Base-by-base conservation (phyloP, 1,140 invertebrate genomes). In the Atta colombica region DNA sequence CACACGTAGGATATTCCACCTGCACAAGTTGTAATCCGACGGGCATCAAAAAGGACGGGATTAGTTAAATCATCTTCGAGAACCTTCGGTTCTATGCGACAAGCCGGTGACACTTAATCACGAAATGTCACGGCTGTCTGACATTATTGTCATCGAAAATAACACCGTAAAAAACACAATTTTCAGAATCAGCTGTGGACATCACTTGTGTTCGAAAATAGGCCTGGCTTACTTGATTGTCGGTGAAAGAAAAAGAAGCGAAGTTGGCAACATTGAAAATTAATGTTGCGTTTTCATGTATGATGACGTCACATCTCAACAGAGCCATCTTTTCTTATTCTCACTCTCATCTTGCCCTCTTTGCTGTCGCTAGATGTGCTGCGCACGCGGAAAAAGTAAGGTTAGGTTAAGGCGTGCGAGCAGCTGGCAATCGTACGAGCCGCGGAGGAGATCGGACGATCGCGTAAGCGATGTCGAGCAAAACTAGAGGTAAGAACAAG, bases 381-480 rank as follows among this genome's bases (percentile, higher is more conserved):
- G 31, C 28, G 80, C 80, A 84, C 71, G 80, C 51, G 55, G 69
- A 63, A 31, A 84, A 61, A 74, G 69, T 58, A 18, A 84, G 80
- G 80, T 84, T 84, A 74, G 18, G 75, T 78, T 78, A 63, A 49
- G 35, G 31, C n/a, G 77, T 53, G n/a, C 51, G 49, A 80, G 4
- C 31, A 77, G 35, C 74, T 77, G 58, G 58, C 7, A 12, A 60
- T 18, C 8, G n/a, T 75, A 39, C 31, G 18, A 31, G 53, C 14
- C 18, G 31, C 6, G 14, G 35, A 3, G 25, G 10, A 65, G 39
- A 58, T 21, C 45, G 31, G 39, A 68, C 66, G 8, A 28, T 39
- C n/a, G 35, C 18, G 5, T 6, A 18, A 77, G 60, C 55, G 25
- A 60, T 60, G 55, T 61, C 68, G 39, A 31, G 25, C 65, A 60